Evolutionary conservation across 2,113 vertebrate genomes (phyloP).

Genomic region (Typhlomys cinereus): DNA sequence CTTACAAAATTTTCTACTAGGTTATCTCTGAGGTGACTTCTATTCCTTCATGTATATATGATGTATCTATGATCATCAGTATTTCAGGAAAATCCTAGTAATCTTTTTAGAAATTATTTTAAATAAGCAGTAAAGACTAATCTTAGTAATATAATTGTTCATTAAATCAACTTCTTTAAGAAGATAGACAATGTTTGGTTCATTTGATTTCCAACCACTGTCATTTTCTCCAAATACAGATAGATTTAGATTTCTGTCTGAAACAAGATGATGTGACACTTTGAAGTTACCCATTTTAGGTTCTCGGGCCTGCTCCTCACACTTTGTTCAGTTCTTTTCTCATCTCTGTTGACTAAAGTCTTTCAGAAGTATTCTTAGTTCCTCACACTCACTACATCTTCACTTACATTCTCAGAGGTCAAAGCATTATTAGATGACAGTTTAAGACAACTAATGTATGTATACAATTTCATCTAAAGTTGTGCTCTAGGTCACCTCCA

Average conservation of each 20-base stretch:
- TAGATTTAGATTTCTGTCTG: slow-evolving; percentile 37
- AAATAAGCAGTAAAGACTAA: slow-evolving; percentile 18
- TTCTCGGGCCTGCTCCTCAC: background rate
- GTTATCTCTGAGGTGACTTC: slow-evolving; percentile 16
- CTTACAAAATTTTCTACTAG: slow-evolving; percentile 9
- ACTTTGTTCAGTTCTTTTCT: background rate
- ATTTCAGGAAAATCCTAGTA: slow-evolving; percentile 48
- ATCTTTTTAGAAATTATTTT: slow-evolving; percentile 36
- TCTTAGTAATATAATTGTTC: background rate
- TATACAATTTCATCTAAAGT: background rate
- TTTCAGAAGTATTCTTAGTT: background rate
- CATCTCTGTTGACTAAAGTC: slow-evolving; percentile 20
- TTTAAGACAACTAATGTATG: background rate
- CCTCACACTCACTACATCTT: background rate
- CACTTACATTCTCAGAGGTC: slow-evolving; percentile 9
- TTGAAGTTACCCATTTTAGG: background rate
- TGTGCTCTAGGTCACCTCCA: background rate
- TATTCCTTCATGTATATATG: background rate
- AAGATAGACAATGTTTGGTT: background rate
- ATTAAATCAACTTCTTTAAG: background rate
- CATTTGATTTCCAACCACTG: background rate
- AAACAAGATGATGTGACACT: background rate
- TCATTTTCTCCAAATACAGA: slow-evolving; percentile 43
- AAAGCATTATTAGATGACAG: slow-evolving; percentile 2
- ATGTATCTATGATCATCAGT: background rate